Percentiles rank a stretch among this genome's conserved stretches.
phyloP scores from a whole-genome alignment of 2,888 invertebrate species.

The Cephus pulcher region DNA sequence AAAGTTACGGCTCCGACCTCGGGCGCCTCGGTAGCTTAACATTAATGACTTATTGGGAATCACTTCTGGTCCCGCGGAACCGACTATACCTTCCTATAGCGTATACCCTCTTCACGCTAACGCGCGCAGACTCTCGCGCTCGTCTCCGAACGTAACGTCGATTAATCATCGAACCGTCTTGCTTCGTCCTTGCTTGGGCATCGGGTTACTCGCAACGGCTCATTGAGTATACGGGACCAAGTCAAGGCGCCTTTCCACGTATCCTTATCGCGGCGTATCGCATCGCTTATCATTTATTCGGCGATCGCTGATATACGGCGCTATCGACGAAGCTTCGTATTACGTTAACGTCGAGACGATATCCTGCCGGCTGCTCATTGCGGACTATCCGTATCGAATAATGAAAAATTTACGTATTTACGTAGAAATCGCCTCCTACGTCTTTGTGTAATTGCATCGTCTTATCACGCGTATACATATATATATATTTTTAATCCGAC shows the following conservation, averaged over 20 bases:
- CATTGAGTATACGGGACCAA: conserved; percentile 34
- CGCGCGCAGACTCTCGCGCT: background rate
- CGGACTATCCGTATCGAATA: background rate
- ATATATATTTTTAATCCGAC: no score
- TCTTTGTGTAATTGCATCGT: no score
- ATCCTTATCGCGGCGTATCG: conserved; percentile 37
- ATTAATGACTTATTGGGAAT: background rate
- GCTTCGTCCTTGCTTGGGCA: conserved; percentile 24
- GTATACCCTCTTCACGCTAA: background rate
- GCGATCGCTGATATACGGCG: background rate
- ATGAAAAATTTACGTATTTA: background rate
- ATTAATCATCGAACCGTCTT: conserved; percentile 34
- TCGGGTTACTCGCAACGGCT: conserved; percentile 37
- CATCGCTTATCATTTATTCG: conserved; percentile 24
- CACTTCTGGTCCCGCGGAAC: background rate
- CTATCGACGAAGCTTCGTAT: background rate
- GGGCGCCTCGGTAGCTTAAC: no score
- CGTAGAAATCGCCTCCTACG: no score
- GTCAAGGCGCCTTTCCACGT: conserved; percentile 36
- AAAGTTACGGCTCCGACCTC: no score
- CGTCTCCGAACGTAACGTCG: conserved; percentile 3
- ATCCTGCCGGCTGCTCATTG: background rate
- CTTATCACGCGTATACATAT: no score
- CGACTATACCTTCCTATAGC: background rate
- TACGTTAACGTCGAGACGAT: background rate